Conservation (phyloP, 2,888 invertebrate species). For the Uropetala carovei region DNA sequence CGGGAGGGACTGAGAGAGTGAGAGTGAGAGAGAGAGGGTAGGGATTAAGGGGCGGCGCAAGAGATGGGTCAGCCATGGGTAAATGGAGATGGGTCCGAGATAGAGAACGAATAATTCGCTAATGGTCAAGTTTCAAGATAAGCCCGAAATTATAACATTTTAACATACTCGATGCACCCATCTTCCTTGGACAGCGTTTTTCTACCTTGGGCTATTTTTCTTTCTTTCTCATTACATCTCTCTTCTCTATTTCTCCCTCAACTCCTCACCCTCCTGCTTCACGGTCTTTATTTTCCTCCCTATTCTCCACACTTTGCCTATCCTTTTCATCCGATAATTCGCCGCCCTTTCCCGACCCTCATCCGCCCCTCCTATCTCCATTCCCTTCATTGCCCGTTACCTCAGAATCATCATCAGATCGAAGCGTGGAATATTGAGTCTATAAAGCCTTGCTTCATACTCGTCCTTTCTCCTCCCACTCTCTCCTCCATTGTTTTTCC, state of each 20-base stretch:
- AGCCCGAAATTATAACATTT: too few relatives aligned
- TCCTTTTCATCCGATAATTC: not conserved
- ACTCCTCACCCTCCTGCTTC: not conserved
- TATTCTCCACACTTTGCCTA: not conserved
- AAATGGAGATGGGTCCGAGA: too few relatives aligned
- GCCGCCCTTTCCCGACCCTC: not conserved
- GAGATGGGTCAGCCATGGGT: too few relatives aligned
- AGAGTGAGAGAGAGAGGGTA: too few relatives aligned
- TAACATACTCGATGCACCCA: not conserved
- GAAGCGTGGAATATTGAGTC: not conserved
- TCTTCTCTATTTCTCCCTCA: not conserved
- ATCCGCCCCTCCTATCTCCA: not conserved
- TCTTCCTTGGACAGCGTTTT: not conserved
- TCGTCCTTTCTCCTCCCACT: not conserved
- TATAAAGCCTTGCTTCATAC: not conserved
- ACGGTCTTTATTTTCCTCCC: not conserved
- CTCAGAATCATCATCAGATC: not conserved
- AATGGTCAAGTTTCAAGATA: too few relatives aligned
- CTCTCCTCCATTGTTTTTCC: not conserved
- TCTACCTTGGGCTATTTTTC: not conserved
- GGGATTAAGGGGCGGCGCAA: too few relatives aligned
- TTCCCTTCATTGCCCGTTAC: not conserved
- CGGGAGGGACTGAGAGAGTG: too few relatives aligned
- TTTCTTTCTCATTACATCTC: not conserved
- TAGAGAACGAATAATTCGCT: too few relatives aligned